Conservation (phyloP, 2,113 vertebrate species). For the Thalassoma bifasciatum region DNA sequence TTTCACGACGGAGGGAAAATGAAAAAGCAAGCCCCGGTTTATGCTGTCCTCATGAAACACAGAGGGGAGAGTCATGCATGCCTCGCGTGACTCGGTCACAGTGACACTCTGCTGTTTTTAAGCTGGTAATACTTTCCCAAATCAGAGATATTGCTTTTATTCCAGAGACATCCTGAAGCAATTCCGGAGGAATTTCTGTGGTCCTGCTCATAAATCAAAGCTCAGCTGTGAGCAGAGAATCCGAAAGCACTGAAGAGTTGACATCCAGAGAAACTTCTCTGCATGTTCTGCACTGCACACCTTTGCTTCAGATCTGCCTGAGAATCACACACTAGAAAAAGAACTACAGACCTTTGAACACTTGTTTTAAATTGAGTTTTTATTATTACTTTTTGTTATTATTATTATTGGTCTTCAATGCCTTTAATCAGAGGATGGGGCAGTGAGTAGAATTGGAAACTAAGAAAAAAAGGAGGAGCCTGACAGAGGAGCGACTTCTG, state of each 20-base stretch:
- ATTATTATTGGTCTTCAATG: too few relatives aligned
- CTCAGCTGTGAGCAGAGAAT: slow-evolving; percentile 53
- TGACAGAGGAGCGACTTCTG: too few relatives aligned
- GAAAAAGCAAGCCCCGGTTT: background rate
- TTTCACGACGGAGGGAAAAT: background rate
- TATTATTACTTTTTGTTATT: too few relatives aligned
- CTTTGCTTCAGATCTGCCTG: slow-evolving; percentile 1
- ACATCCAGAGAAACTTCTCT: slow-evolving; percentile 20
- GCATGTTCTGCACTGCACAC: slow-evolving; percentile 40
- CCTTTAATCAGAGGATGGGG: too few relatives aligned
- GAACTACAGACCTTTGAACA: background rate
- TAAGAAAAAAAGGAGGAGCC: too few relatives aligned
- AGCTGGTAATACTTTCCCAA: slow-evolving; percentile 72
- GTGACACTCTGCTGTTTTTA: slow-evolving; percentile 53
- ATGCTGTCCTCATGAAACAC: background rate
- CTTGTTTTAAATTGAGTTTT: too few relatives aligned
- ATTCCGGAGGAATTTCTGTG: slow-evolving; percentile 79
- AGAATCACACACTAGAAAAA: background rate
- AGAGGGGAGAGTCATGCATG: slow-evolving; percentile 5
- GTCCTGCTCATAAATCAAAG: slow-evolving; percentile 73
- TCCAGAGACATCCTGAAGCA: slow-evolving; percentile 78
- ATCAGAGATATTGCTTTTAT: slow-evolving; percentile 65
- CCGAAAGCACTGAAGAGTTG: slow-evolving; percentile 23
- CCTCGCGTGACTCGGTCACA: slow-evolving; percentile 53
- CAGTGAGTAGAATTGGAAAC: too few relatives aligned